Conservation (phyloP, 92 coral and sea anemone genomes). For the Blastomussa wellsi region DNA sequence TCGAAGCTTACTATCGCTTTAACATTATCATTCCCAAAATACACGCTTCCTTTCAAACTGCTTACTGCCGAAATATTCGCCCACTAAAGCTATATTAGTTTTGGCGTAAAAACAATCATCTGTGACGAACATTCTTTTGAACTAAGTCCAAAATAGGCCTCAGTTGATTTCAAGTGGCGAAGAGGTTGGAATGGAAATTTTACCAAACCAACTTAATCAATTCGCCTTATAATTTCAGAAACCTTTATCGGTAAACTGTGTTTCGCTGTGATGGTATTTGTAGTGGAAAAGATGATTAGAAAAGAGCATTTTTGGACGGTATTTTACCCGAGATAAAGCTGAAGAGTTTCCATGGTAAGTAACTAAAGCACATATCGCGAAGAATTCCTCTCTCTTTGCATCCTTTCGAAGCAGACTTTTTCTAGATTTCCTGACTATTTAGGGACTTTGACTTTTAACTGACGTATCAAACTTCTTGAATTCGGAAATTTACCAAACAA, state of each 20-base stretch:
- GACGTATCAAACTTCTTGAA: not conserved
- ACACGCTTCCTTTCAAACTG: not conserved
- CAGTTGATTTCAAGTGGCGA: constrained; percentile 31
- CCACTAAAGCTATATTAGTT: constrained; percentile 8
- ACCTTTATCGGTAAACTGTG: not conserved
- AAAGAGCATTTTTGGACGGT: not conserved
- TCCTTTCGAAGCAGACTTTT: not conserved
- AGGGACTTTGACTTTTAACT: not conserved
- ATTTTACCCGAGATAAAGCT: not conserved
- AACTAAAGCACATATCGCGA: constrained; percentile 7
- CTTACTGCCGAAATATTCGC: constrained; percentile 1
- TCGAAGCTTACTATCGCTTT: not conserved
- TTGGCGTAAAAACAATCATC: not conserved
- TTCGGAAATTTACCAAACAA: not conserved
- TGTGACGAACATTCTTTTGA: constrained; percentile 17
- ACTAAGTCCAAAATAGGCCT: not conserved
- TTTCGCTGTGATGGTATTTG: too few species aligned
- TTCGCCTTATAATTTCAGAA: not conserved
- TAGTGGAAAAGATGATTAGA: not conserved
- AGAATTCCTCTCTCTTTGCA: constrained; percentile 18
- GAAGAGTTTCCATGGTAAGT: constrained; percentile 52
- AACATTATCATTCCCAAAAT: not conserved
- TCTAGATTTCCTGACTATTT: not conserved
- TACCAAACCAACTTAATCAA: not conserved
- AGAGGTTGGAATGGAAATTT: not conserved